A percentile compares a stretch with the other conserved stretches of the same genome.
phyloP scores from a whole-genome alignment of 2,797 vertebrate species.

The Pygocentrus nattereri region DNA sequence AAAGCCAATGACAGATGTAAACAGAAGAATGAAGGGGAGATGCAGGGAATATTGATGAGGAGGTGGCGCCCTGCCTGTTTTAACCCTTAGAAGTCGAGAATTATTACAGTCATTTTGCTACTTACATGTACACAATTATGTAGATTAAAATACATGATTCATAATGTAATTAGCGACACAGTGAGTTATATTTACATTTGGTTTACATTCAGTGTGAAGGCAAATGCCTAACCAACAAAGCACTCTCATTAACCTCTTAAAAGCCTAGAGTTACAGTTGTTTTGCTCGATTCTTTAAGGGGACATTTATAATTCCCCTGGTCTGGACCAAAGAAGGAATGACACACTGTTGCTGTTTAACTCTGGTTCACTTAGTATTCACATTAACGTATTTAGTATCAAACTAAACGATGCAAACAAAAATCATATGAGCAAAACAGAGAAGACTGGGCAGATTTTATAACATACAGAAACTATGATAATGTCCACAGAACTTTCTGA shows the following conservation, averaged over 20 bases:
- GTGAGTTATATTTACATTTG: background rate
- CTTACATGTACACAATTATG: no score
- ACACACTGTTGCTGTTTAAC: no score
- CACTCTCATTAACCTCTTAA: background rate
- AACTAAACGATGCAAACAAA: no score
- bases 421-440: no score
- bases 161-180: background rate
- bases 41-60: slow-evolving; percentile 38
- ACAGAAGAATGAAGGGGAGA: slow-evolving; percentile 7
- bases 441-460: no score
- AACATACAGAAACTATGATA: no score
- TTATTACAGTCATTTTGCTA: background rate
- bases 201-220: background rate
- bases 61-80: slow-evolving; percentile 28
- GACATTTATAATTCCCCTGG: no score
- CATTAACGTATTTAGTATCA: no score
- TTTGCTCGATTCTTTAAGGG: background rate
- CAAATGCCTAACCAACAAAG: background rate
- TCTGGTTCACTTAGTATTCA: no score
- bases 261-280: no score
- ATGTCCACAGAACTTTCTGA: no score
- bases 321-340: no score
- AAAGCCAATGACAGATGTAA: slow-evolving; percentile 37
- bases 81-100: slow-evolving; percentile 4
- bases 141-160: background rate